Evolutionary conservation across 2,888 invertebrate genomes (phyloP).

Genomic region (Mycalesis mineus): DNA sequence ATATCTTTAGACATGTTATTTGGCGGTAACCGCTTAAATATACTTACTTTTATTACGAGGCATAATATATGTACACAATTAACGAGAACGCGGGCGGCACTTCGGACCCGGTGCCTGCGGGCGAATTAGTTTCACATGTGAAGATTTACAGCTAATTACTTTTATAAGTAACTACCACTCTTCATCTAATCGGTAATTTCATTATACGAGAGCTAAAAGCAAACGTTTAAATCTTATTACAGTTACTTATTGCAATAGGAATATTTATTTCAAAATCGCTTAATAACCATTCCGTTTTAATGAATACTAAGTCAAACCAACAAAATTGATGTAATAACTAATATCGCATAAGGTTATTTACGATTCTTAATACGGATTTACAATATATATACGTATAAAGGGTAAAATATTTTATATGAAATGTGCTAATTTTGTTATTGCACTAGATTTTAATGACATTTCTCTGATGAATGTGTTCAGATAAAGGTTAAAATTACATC

Average conservation of each 20-base stretch:
- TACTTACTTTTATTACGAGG: constrained; percentile 11
- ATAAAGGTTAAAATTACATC: no score
- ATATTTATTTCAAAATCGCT: no score
- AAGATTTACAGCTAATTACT: constrained; percentile 37
- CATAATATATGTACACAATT: constrained; percentile 14
- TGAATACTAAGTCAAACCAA: no score
- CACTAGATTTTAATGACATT: no score
- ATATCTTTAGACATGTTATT: constrained; percentile 1
- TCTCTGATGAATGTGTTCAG: no score
- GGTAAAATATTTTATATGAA: no score
- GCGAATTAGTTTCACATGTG: constrained; percentile 26
- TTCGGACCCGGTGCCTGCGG: constrained; percentile 18
- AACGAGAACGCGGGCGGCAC: constrained; percentile 13
- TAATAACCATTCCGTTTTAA: no score
- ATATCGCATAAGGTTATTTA: no score
- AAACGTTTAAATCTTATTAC: not conserved
- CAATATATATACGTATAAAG: no score
- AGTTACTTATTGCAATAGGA: not conserved
- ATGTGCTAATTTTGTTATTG: no score
- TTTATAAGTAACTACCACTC: constrained; percentile 23
- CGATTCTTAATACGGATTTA: no score
- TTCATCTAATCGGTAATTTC: constrained; percentile 10
- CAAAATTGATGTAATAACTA: no score
- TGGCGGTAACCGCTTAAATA: constrained; percentile 1
- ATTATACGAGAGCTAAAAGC: constrained; percentile 1